phyloP scores from a whole-genome alignment of 53 echinoderm and acorn worm genomes.

The Echinometra lucunter region DNA sequence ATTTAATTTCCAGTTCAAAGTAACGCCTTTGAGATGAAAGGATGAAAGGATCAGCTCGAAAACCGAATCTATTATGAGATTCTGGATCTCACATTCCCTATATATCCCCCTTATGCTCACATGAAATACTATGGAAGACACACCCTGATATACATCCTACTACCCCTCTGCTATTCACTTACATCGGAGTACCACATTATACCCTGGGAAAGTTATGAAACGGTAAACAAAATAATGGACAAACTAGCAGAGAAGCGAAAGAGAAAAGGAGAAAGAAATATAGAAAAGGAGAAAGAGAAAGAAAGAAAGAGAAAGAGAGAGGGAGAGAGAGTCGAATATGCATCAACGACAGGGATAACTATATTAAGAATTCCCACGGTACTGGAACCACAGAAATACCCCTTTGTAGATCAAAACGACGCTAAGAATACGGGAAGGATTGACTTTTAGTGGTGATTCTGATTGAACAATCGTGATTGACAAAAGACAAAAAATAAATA shows the following conservation, averaged over 20 bases:
- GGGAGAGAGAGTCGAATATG: not conserved
- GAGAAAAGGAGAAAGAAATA: not conserved
- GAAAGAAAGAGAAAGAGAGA: not conserved
- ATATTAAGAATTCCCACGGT: not conserved
- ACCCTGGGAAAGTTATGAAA: not conserved
- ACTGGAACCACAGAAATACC: not conserved
- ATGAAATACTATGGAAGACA: too few relatives aligned
- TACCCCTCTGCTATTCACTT: not conserved
- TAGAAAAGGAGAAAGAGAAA: not conserved
- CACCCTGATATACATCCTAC: not conserved
- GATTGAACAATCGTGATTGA: conserved; percentile 22
- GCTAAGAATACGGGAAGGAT: not conserved
- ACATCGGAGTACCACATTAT: not conserved
- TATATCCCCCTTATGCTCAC: not conserved
- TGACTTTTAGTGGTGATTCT: conserved; percentile 15
- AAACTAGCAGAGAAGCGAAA: too few relatives aligned
- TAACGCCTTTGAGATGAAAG: too few relatives aligned
- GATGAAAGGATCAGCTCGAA: too few relatives aligned
- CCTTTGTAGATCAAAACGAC: not conserved
- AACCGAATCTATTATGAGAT: too few relatives aligned
- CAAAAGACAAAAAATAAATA: conserved; percentile 4
- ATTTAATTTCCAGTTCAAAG: too few relatives aligned
- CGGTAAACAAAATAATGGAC: not conserved
- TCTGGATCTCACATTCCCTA: not conserved
- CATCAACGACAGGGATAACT: not conserved